Conservation (phyloP, 2,113 vertebrate genomes). For the Pelobates fuscus region DNA sequence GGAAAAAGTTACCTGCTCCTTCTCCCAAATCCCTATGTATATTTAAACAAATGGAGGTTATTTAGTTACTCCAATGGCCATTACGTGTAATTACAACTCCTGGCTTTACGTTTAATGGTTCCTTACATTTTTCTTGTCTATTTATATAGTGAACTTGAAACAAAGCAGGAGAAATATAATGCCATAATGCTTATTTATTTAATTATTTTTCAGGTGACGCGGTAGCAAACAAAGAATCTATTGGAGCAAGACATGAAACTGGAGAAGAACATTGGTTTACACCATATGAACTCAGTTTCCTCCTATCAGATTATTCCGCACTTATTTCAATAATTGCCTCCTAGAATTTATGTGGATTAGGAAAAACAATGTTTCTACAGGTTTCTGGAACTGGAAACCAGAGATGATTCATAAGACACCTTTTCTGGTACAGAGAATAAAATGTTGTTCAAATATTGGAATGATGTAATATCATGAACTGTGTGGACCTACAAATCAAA, state of each 20-base stretch:
- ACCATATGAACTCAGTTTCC: slow-evolving; percentile 42
- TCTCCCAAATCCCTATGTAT: too few species aligned
- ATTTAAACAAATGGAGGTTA: too few species aligned
- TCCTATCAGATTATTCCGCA: slow-evolving; percentile 24
- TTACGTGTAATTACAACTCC: too few species aligned
- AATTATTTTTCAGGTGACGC: slow-evolving; percentile 84
- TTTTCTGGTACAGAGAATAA: too few species aligned
- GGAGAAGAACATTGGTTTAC: slow-evolving; percentile 39
- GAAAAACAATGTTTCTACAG: slow-evolving; percentile 4
- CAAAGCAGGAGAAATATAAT: too few species aligned
- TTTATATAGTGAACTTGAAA: too few species aligned
- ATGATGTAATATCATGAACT: not conserved
- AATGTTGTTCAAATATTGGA: not conserved
- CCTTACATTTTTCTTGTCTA: not conserved
- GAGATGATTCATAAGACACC: too few species aligned
- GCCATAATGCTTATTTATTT: too few species aligned
- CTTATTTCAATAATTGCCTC: slow-evolving; percentile 44
- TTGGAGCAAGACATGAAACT: not conserved
- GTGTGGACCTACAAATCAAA: not conserved
- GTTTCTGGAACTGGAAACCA: too few species aligned
- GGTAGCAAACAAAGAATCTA: slow-evolving; percentile 76
- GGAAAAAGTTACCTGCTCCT: too few species aligned
- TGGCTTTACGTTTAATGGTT: not conserved
- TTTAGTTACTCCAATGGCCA: too few species aligned
- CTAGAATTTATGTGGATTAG: slow-evolving; percentile 7